Evolutionary conservation across 1,140 invertebrate species (phyloP).

Genomic region (Drosophila leontia): DNA sequence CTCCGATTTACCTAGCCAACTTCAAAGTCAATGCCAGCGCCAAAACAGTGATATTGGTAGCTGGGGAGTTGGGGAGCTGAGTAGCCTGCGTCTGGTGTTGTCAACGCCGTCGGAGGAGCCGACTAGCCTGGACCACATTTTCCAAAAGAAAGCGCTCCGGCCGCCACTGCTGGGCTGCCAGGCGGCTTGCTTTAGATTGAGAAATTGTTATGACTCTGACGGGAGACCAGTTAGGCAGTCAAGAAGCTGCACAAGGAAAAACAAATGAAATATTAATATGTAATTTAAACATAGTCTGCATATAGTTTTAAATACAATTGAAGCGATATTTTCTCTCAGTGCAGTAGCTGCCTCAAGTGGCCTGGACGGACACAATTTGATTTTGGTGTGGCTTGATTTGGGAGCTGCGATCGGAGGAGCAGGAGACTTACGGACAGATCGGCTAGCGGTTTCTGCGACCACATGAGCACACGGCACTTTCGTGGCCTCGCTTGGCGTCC

Average conservation of each 20-base stretch:
- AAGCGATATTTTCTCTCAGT: not conserved
- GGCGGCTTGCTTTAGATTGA: slow-evolving; percentile 40
- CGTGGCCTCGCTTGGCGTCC: slow-evolving; percentile 60
- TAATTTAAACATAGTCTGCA: not conserved
- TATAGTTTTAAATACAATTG: too few species aligned
- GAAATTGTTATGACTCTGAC: slow-evolving; percentile 70
- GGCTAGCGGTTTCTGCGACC: slow-evolving; percentile 67
- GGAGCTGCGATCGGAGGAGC: slow-evolving; percentile 35
- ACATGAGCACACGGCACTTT: slow-evolving; percentile 60
- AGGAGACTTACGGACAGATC: slow-evolving; percentile 60
- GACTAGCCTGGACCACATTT: slow-evolving; percentile 78
- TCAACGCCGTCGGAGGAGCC: slow-evolving; percentile 59
- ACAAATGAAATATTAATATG: not conserved
- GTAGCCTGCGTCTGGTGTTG: slow-evolving; percentile 51
- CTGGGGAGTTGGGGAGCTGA: slow-evolving; percentile 18
- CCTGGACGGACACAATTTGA: slow-evolving; percentile 56
- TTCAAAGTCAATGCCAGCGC: slow-evolving; percentile 72
- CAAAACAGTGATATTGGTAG: slow-evolving; percentile 31
- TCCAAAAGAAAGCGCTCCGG: slow-evolving; percentile 73
- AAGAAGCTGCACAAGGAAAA: slow-evolving; percentile 17
- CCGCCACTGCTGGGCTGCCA: slow-evolving; percentile 25
- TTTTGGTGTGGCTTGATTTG: slow-evolving; percentile 71
- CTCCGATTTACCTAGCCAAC: slow-evolving; percentile 37
- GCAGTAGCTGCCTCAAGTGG: slow-evolving; percentile 23
- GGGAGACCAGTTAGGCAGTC: slow-evolving; percentile 20